These are phyloP conservation scores for Acrocephalus kingi DNA, from an alignment of 2,113 vertebrate genomes.

Conservation along the genomic window DNA sequence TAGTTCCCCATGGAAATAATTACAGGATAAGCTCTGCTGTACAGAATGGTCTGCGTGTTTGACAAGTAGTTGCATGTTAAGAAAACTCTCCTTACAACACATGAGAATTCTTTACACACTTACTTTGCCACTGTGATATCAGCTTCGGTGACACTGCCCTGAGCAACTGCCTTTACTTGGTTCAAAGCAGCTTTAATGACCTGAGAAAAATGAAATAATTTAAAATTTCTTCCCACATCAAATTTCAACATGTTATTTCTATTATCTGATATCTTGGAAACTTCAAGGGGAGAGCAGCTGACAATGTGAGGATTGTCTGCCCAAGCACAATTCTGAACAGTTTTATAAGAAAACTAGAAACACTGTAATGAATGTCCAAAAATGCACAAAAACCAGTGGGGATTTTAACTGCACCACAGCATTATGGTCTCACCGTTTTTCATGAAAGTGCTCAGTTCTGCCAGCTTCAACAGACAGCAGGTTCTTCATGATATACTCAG, in stretches of 20 bases:
- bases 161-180: slow-evolving; percentile 85
- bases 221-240: not conserved
- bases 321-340: not conserved
- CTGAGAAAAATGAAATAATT: slow-evolving; percentile 58
- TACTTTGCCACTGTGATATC: slow-evolving; percentile 91
- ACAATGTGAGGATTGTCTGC: not conserved
- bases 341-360: not conserved
- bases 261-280: not conserved
- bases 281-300: not conserved
- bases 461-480: not conserved
- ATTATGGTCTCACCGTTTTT: not conserved
- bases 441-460: not conserved
- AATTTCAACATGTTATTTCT: not conserved
- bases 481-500: not conserved
- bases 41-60: not conserved
- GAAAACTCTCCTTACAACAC: not conserved
- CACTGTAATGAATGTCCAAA: not conserved
- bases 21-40: not conserved
- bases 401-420: not conserved
- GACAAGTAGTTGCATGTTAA: not conserved
- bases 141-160: slow-evolving; percentile 81
- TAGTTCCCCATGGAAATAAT: not conserved
- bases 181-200: slow-evolving; percentile 88
- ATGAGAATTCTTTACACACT: slow-evolving; percentile 49
- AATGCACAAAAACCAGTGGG: not conserved